Percentiles rank a stretch among this genome's conserved stretches.
These are phyloP conservation scores for Acleris sparsana DNA, from an alignment of 2,888 invertebrate species.

Conservation along the genomic window DNA sequence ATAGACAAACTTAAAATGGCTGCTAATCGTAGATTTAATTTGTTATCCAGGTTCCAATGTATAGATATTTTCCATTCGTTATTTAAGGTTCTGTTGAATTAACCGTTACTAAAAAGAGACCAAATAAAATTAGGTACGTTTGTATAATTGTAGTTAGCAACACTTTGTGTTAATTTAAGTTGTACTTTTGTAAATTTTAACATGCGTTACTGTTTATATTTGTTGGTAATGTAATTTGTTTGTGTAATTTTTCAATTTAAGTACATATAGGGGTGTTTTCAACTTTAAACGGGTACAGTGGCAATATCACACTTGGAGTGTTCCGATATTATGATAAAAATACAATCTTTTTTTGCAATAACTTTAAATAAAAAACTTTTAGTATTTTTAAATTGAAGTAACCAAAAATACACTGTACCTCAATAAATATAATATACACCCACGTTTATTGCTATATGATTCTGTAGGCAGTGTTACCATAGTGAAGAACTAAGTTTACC, in stretches of 20 bases:
- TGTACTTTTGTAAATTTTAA: constrained; percentile 79
- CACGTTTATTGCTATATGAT: constrained; percentile 47
- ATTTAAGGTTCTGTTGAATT: constrained; percentile 61
- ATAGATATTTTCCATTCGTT: constrained; percentile 46
- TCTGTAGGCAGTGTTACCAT: constrained; percentile 77
- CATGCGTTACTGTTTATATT: constrained; percentile 64
- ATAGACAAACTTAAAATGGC: constrained; percentile 32
- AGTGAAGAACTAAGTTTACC: constrained; percentile 68
- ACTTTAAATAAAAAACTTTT: too few species aligned
- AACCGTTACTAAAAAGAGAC: constrained; percentile 81
- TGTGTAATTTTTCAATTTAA: constrained; percentile 40
- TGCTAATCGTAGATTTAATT: constrained; percentile 34
- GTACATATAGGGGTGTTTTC: constrained; percentile 19
- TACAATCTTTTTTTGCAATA: too few species aligned
- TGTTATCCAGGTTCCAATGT: constrained; percentile 39
- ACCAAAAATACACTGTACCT: constrained; percentile 14
- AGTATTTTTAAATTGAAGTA: too few species aligned
- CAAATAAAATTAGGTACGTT: constrained; percentile 81
- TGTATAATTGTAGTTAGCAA: constrained; percentile 66
- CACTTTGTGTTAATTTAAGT: constrained; percentile 66
- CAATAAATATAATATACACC: neutral
- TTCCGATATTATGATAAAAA: too few species aligned
- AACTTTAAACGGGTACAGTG: constrained; percentile 22
- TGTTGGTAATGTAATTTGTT: constrained; percentile 58
- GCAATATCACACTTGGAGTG: neutral